Evolutionary conservation across 2,797 vertebrate genomes (phyloP).

Genomic region (Myotis vivesi): DNA sequence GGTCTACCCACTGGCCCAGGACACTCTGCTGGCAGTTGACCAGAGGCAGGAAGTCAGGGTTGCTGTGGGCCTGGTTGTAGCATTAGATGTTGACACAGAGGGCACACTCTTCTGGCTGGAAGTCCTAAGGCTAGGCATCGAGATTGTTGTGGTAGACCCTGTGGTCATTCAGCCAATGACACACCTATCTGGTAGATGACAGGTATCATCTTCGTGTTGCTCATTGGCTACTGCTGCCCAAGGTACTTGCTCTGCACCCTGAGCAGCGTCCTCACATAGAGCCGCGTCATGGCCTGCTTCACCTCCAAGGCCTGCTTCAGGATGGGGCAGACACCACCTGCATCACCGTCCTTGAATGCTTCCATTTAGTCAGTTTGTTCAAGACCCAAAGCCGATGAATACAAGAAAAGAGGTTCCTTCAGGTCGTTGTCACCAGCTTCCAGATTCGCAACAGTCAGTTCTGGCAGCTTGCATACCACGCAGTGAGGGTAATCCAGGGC

Average conservation of each 20-base stretch:
- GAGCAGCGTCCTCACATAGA: conserved; percentile 87
- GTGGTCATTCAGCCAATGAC: conserved; percentile 86
- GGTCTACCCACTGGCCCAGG: conserved; percentile 87
- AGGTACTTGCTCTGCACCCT: conserved; percentile 89
- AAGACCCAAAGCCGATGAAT: conserved; percentile 97
- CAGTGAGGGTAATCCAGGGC: conserved; percentile 96
- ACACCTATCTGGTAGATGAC: conserved; percentile 88
- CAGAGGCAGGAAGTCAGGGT: conserved; percentile 89
- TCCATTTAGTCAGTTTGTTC: conserved; percentile 99
- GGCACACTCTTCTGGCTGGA: conserved; percentile 88
- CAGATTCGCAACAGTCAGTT: conserved; percentile 96
- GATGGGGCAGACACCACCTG: conserved; percentile 87
- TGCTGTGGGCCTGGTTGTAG: conserved; percentile 86
- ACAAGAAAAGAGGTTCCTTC: conserved; percentile 98
- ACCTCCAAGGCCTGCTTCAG: conserved; percentile 88
- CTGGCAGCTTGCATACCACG: conserved; percentile 94
- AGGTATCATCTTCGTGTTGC: conserved; percentile 90
- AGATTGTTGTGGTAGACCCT: conserved; percentile 87
- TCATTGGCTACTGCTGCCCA: conserved; percentile 88
- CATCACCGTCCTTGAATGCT: conserved; percentile 97
- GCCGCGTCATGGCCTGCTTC: conserved; percentile 89
- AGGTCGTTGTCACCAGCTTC: conserved; percentile 97
- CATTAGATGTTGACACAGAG: conserved; percentile 89
- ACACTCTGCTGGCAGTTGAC: conserved; percentile 92
- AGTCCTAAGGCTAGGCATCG: conserved; percentile 88